These are phyloP conservation scores for Gibbula magus DNA, from an alignment of 2,888 invertebrate species.

Conservation along the genomic window DNA sequence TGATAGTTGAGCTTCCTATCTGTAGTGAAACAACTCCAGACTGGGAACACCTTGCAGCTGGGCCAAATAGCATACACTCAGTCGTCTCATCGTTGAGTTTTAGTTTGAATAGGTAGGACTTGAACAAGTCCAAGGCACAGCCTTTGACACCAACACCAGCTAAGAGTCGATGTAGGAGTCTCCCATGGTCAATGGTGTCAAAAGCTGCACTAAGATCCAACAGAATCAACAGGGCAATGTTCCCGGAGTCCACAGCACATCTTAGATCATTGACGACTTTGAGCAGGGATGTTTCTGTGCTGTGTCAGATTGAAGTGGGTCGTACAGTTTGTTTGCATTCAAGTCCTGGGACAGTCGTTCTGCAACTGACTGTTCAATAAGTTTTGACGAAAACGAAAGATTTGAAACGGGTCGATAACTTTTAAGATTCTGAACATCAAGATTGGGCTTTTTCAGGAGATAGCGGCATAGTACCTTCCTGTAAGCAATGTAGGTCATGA, in stretches of 20 bases:
- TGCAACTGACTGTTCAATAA: neutral
- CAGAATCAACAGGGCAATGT: neutral
- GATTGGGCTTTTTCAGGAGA: neutral
- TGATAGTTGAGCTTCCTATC: neutral
- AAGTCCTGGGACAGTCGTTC: neutral
- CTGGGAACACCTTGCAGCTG: neutral
- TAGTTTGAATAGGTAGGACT: neutral
- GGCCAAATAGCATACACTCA: neutral
- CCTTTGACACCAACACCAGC: neutral
- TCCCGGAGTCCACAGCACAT: neutral
- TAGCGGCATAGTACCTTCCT: neutral
- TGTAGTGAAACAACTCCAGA: neutral
- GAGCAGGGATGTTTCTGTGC: neutral
- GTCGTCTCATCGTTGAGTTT: neutral
- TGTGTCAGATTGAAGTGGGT: neutral
- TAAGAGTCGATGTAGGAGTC: neutral
- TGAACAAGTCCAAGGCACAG: neutral
- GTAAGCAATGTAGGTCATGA: neutral
- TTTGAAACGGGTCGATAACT: neutral
- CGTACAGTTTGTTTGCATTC: neutral
- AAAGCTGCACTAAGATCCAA: too few relatives aligned
- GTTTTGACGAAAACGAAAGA: too few relatives aligned
- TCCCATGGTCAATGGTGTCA: too few relatives aligned
- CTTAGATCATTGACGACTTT: neutral
- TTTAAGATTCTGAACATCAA: neutral